Evolutionary conservation across 2,888 invertebrate species (phyloP).

Genomic region (Parapristionchus giblindavisi): DNA sequence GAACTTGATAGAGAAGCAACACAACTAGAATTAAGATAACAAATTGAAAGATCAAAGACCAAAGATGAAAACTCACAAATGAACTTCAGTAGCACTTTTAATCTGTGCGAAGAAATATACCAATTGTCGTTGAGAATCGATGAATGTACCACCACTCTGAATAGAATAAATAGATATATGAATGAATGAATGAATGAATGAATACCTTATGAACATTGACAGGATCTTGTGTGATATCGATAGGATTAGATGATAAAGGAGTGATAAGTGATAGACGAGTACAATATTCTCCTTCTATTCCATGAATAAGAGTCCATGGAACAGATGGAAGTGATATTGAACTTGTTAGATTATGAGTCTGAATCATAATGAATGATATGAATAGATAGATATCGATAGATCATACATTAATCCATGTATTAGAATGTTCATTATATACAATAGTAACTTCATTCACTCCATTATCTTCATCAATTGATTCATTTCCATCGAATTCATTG

Average conservation of each 20-base stretch:
- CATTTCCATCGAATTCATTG: conserved; percentile 37
- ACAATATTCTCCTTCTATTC: conserved; percentile 5
- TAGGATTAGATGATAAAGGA: not conserved
- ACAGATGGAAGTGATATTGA: not conserved
- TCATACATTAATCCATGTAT: conserved; percentile 29
- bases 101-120: conserved; percentile 63
- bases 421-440: not conserved
- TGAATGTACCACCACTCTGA: conserved; percentile 55
- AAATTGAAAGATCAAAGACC: not conserved
- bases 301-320: conserved; percentile 22
- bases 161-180: not conserved
- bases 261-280: conserved; percentile 9
- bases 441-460: conserved; percentile 19
- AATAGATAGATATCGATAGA: not conserved
- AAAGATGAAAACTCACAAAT: conserved; percentile 58
- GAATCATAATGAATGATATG: not conserved
- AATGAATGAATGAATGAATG: not conserved
- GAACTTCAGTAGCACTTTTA: conserved; percentile 52
- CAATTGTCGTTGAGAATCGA: conserved; percentile 53
- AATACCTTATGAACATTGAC: conserved; percentile 26
- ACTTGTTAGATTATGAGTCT: conserved; percentile 36
- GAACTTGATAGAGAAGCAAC: conserved; percentile 38
- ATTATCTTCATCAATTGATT: conserved; percentile 3
- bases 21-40: conserved; percentile 44
- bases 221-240: not conserved